These are phyloP conservation scores for Micrastur ruficollis DNA, from an alignment of 2,797 vertebrate genomes.

Conservation along the genomic window DNA sequence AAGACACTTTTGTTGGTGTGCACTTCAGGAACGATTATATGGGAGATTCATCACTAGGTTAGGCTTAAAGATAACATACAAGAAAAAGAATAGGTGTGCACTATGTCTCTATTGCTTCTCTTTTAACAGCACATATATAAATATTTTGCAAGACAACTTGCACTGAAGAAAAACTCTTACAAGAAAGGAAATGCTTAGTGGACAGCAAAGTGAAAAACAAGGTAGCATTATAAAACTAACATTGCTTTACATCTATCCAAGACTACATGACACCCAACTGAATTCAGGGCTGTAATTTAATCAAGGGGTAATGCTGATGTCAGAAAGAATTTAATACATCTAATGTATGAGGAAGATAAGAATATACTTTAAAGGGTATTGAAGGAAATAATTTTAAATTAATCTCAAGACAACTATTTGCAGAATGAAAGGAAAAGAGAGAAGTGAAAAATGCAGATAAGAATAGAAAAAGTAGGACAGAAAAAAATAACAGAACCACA, in stretches of 20 bases:
- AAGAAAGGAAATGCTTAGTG: background rate
- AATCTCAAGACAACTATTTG: background rate
- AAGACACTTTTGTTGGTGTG: background rate
- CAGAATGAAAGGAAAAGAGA: background rate
- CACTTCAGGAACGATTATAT: background rate
- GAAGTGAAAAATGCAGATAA: background rate
- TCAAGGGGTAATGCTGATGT: background rate
- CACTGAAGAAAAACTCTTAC: background rate
- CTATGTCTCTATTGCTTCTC: background rate
- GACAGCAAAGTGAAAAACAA: conserved; percentile 13
- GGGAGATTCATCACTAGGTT: background rate
- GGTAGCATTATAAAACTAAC: background rate
- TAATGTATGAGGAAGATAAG: background rate
- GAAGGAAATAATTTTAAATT: conserved; percentile 9
- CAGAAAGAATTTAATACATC: conserved; percentile 34
- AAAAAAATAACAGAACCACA: background rate
- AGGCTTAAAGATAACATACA: background rate
- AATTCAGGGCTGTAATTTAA: conserved; percentile 46
- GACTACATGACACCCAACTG: background rate
- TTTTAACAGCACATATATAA: background rate
- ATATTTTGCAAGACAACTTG: background rate
- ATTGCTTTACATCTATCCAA: background rate
- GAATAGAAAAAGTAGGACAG: background rate
- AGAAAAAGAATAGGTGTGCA: background rate
- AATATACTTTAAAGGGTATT: background rate